Conservation (phyloP, 2,797 vertebrate species). For the Xiphorhynchus erythropygius region DNA sequence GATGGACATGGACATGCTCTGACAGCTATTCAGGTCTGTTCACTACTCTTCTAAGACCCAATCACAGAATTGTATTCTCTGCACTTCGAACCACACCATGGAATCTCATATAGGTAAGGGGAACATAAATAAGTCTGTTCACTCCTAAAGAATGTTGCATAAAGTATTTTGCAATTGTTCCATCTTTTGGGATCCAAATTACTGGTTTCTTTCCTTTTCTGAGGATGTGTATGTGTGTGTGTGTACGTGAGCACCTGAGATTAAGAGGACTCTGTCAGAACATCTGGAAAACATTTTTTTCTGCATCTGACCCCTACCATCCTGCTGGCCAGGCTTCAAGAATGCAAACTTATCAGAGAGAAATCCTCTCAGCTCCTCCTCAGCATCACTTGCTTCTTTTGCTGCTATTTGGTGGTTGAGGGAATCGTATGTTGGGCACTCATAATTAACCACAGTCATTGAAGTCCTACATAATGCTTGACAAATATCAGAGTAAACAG, state of each 20-base stretch:
- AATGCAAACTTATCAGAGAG: neutral
- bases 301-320: neutral
- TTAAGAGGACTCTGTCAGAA: neutral
- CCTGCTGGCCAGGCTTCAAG: neutral
- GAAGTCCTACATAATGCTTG: neutral
- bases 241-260: neutral
- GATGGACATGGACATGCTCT: neutral
- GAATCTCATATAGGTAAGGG: neutral
- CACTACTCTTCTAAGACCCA: neutral
- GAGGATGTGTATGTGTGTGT: neutral
- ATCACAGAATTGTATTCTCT: neutral
- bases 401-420: neutral
- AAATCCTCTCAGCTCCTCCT: neutral
- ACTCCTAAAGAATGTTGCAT: fast-evolving
- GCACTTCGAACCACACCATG: neutral
- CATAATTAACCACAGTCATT: neutral
- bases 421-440: neutral
- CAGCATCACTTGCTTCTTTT: neutral
- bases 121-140: neutral
- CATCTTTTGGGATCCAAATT: neutral
- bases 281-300: neutral
- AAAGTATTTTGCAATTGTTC: neutral
- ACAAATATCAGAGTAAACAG: neutral
- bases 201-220: neutral
- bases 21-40: neutral